Conservation (phyloP, 2,888 invertebrate genomes). For the Crematogaster levior region DNA sequence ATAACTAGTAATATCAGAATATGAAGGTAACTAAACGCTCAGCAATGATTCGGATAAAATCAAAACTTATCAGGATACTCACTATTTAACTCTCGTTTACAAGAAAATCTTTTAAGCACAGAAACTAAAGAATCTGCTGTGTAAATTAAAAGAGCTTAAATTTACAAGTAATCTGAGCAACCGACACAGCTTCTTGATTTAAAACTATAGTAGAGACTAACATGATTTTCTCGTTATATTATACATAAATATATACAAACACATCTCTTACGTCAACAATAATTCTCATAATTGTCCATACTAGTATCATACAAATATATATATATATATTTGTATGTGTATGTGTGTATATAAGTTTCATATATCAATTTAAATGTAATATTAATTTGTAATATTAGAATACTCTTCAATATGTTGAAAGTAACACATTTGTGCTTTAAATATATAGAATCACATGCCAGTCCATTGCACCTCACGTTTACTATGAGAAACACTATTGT, state of each 20-base stretch:
- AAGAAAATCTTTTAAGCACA: not conserved
- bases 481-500: constrained; percentile 68
- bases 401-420: constrained; percentile 81
- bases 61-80: constrained; percentile 2
- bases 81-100: not conserved
- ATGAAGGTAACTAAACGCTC: not conserved
- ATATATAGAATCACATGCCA: constrained; percentile 84
- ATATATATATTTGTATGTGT: constrained; percentile 62
- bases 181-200: constrained; percentile 69
- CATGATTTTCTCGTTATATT: constrained; percentile 68
- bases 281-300: constrained; percentile 68
- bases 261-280: constrained; percentile 76
- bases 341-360: constrained; percentile 61
- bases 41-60: not conserved
- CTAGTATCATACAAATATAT: constrained; percentile 72
- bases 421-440: constrained; percentile 83
- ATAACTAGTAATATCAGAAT: constrained; percentile 18
- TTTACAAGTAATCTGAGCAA: constrained; percentile 63
- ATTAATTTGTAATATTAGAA: constrained; percentile 81
- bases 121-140: not conserved
- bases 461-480: constrained; percentile 78
- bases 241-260: constrained; percentile 82
- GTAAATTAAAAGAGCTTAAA: constrained; percentile 38
- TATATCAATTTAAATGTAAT: constrained; percentile 75
- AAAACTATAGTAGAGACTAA: constrained; percentile 72